Base-by-base conservation (phyloP, 2,888 invertebrate species). In the Hydrotaea cyrtoneurina region DNA sequence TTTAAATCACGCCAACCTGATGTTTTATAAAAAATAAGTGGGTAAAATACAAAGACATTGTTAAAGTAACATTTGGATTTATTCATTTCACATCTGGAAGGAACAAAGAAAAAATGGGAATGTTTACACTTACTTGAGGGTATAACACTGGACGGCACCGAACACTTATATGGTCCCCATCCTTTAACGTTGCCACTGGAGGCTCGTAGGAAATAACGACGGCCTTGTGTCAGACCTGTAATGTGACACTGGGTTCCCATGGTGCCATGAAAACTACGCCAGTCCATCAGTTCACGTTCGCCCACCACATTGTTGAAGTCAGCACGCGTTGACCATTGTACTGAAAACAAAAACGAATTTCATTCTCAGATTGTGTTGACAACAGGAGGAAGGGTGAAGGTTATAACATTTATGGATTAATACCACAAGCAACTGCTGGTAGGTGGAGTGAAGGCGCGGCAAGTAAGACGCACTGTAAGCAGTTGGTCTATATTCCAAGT, bases 131-230 rank as follows among this genome's bases (percentile, higher is more conserved):
- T 92, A 97, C 98, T 97, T 88, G 98, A 98, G 15, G 98, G 98
- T 59, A 97, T 95, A 10, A 98, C 96, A 88, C 96, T 96, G 59
- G 95, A 93, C 0, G 98, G 98, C 53, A 95, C 95, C 0, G 98
- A 96, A 13, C 94, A 93, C 50, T 95, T 94, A 89, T 94, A 96
- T 15, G 94, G 93, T 39, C 98, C 97, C 94, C 96, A 98, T 0
- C 98, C 98, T 91, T 97, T 97, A 86, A 98, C 94, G 91, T 99
- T 99, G 72, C 98, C 98, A 72, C 97, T 97, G n/a, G 96, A 94
- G 0, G 97, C 97, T 84, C 98, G 94, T 92, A 98, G 97, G 93
- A 96, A 97, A 93, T 98, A 98, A 86, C 96, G 94, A 21, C 96
- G 94, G 5, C 98, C 98, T 87, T 97, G 95, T n/a, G 95, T 95